Percentiles rank a stretch among this genome's conserved stretches.
Evolutionary conservation across 2,888 invertebrate species (phyloP).

Genomic region (Parnassius orleans): DNA sequence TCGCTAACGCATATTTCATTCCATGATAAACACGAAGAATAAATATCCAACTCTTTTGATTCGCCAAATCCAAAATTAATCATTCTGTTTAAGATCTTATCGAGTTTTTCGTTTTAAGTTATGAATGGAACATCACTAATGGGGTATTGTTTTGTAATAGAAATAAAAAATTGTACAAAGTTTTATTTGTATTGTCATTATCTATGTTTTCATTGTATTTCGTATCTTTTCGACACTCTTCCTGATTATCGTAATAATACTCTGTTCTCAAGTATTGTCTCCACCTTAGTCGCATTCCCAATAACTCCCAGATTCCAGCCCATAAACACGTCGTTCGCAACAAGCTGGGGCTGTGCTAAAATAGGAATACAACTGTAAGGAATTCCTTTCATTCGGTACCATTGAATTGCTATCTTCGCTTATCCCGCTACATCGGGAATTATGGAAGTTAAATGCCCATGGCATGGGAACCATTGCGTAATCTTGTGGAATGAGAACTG

Average conservation of each 20-base stretch:
- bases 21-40: conserved; percentile 10
- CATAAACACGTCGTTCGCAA: conserved; percentile 31
- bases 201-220: background rate
- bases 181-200: conserved; percentile 10
- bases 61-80: conserved; percentile 16
- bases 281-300: conserved; percentile 1
- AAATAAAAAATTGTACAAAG: background rate
- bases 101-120: background rate
- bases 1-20: conserved; percentile 25
- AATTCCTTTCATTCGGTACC: conserved; percentile 50
- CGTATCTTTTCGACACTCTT: too few relatives aligned
- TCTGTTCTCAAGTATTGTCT: background rate
- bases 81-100: conserved; percentile 7
- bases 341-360: conserved; percentile 35
- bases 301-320: conserved; percentile 2
- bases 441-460: conserved; percentile 35
- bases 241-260: background rate
- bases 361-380: conserved; percentile 49
- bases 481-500: conserved; percentile 26
- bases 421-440: conserved; percentile 43
- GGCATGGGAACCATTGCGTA: conserved; percentile 41
- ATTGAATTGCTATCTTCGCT: conserved; percentile 37
- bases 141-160: conserved; percentile 13
- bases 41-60: conserved; percentile 17
- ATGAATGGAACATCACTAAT: conserved; percentile 4